These are phyloP conservation scores for Mythimna pallens DNA, from an alignment of 2,888 invertebrate genomes.

Conservation along the genomic window DNA sequence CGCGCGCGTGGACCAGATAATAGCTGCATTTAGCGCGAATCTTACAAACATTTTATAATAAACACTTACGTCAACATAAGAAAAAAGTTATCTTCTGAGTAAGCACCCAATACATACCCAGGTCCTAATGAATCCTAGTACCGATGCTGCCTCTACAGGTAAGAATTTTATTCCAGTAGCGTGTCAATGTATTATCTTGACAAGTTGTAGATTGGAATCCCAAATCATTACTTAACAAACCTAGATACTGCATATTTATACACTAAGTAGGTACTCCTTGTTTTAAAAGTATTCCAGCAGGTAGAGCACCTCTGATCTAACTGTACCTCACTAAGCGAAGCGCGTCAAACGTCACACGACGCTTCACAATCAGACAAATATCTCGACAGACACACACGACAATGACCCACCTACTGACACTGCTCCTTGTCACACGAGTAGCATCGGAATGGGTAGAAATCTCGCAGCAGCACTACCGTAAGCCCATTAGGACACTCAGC, in stretches of 20 bases:
- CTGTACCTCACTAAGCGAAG: constrained; percentile 65
- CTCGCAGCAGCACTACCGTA: constrained; percentile 81
- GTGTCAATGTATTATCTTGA: too few relatives aligned
- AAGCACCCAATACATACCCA: too few relatives aligned
- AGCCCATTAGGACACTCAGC: constrained; percentile 64
- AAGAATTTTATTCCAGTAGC: too few relatives aligned
- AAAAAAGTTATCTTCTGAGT: too few relatives aligned
- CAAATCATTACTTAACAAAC: too few relatives aligned
- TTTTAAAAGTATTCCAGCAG: constrained; percentile 16
- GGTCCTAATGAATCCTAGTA: too few relatives aligned
- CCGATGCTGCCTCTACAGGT: too few relatives aligned
- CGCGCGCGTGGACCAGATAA: constrained; percentile 56
- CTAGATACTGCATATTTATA: too few relatives aligned
- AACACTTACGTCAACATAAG: neutral
- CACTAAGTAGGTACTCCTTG: too few relatives aligned
- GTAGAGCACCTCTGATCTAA: constrained; percentile 73
- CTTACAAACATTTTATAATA: constrained; percentile 41
- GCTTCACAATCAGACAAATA: constrained; percentile 68
- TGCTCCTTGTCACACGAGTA: constrained; percentile 70
- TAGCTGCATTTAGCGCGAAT: constrained; percentile 49
- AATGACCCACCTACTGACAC: constrained; percentile 70
- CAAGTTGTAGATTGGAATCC: too few relatives aligned
- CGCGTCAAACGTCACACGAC: constrained; percentile 69
- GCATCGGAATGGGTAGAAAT: constrained; percentile 86
- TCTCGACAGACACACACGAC: constrained; percentile 49